These are phyloP conservation scores for Triplophysa siluroides DNA, from an alignment of 2,113 vertebrate species.

Conservation along the genomic window DNA sequence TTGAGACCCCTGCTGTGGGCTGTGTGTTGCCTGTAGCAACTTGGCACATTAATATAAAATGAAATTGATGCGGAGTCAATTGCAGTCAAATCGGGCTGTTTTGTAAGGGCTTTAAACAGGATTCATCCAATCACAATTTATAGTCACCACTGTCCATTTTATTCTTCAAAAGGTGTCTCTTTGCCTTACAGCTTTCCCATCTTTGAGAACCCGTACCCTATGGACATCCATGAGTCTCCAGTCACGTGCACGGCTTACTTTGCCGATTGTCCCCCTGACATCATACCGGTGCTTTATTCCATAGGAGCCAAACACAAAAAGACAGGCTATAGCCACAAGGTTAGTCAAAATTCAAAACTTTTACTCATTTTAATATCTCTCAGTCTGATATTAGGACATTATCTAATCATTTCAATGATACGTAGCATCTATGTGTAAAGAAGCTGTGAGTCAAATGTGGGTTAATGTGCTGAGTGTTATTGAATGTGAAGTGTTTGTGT, in stretches of 20 bases:
- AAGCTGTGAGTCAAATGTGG: not conserved
- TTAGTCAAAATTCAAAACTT: constrained; percentile 56
- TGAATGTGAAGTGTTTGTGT: constrained; percentile 34
- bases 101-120: no score
- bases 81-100: no score
- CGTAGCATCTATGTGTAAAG: not conserved
- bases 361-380: no score
- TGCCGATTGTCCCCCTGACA: constrained; percentile 93
- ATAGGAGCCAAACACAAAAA: constrained; percentile 98
- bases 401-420: not conserved
- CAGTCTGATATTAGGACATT: no score
- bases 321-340: constrained; percentile 96
- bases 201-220: constrained; percentile 98
- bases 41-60: not conserved
- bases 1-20: not conserved
- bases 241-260: constrained; percentile 98
- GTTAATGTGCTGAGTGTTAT: not conserved
- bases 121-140: not conserved
- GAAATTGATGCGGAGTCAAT: not conserved
- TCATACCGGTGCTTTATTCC: constrained; percentile 96
- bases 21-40: not conserved
- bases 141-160: not conserved
- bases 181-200: constrained; percentile 86
- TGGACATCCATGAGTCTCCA: constrained; percentile 98
- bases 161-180: not conserved